These are phyloP conservation scores for Collichthys lucidus DNA, from an alignment of 2,113 vertebrate species.

Conservation along the genomic window DNA sequence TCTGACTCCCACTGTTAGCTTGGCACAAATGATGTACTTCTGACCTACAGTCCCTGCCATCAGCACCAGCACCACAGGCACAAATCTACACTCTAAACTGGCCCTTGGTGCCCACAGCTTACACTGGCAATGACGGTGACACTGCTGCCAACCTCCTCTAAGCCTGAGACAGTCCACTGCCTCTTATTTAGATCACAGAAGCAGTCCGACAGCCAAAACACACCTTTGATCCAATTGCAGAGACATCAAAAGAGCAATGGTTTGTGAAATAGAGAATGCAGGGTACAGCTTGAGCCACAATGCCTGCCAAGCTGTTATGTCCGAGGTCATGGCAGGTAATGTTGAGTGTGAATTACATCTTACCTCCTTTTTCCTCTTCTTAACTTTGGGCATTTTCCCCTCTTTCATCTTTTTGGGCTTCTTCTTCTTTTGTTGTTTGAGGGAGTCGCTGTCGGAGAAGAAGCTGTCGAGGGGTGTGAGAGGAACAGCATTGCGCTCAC, in stretches of 20 bases:
- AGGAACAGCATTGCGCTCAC: constrained; percentile 74
- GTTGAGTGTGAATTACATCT: constrained; percentile 40
- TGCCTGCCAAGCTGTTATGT: constrained; percentile 47
- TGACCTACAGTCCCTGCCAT: constrained; percentile 53
- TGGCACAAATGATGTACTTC: constrained; percentile 35
- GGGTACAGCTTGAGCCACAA: constrained; percentile 37
- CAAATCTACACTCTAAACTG: constrained; percentile 65
- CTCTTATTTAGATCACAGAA: constrained; percentile 70
- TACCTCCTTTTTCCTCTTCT: constrained; percentile 92
- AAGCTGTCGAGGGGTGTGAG: constrained; percentile 87
- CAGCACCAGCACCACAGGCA: constrained; percentile 56
- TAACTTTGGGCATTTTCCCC: constrained; percentile 87
- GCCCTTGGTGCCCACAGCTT: constrained; percentile 57
- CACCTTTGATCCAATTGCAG: constrained; percentile 67
- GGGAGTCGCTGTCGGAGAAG: constrained; percentile 85
- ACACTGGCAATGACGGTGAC: constrained; percentile 49
- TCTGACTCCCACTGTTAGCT: constrained; percentile 33
- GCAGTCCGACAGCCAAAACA: constrained; percentile 56
- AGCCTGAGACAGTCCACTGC: constrained; percentile 59
- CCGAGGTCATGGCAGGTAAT: constrained; percentile 39
- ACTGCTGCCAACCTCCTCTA: constrained; percentile 63
- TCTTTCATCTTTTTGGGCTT: constrained; percentile 91
- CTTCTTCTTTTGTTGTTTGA: constrained; percentile 87
- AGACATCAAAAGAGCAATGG: constrained; percentile 58
- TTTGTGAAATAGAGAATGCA: constrained; percentile 49